Evolutionary conservation across 2,797 vertebrate genomes (phyloP).

Genomic region (Microctenopoma lineatum): DNA sequence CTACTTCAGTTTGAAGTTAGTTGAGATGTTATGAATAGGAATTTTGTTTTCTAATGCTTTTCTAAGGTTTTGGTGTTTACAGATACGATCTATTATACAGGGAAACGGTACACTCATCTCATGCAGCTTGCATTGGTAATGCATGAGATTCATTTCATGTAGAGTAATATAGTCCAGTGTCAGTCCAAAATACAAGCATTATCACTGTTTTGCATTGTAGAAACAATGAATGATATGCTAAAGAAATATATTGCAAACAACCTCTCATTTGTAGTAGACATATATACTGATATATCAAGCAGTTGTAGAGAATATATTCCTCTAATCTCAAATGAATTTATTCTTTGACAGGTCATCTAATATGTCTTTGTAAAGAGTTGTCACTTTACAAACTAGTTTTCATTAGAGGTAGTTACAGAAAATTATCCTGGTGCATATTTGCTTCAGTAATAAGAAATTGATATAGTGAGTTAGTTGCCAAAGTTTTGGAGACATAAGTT

Average conservation of each 20-base stretch:
- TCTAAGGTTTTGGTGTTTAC: slow-evolving; percentile 63
- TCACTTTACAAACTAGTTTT: neutral
- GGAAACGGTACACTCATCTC: slow-evolving; percentile 59
- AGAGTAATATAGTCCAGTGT: slow-evolving; percentile 30
- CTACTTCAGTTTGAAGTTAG: slow-evolving; percentile 20
- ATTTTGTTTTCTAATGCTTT: slow-evolving; percentile 73
- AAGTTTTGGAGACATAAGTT: neutral
- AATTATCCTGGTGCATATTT: slow-evolving; percentile 14
- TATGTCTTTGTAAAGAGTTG: neutral
- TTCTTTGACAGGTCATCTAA: neutral
- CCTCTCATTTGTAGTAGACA: neutral
- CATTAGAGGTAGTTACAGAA: neutral
- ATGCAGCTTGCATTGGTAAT: slow-evolving; percentile 61
- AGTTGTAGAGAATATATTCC: neutral
- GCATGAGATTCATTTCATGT: slow-evolving; percentile 58
- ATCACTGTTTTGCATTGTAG: slow-evolving; percentile 40
- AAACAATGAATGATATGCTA: slow-evolving; percentile 5
- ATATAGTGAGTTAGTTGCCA: neutral
- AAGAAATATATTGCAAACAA: neutral
- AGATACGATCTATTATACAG: slow-evolving; percentile 53
- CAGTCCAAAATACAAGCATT: slow-evolving; percentile 1
- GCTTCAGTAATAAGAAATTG: neutral
- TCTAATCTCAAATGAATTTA: neutral
- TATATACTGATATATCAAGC: neutral
- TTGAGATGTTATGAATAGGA: slow-evolving; percentile 48